These are phyloP conservation scores for Zaprionus inermis DNA, from an alignment of 1,140 invertebrate genomes.

Conservation along the genomic window DNA sequence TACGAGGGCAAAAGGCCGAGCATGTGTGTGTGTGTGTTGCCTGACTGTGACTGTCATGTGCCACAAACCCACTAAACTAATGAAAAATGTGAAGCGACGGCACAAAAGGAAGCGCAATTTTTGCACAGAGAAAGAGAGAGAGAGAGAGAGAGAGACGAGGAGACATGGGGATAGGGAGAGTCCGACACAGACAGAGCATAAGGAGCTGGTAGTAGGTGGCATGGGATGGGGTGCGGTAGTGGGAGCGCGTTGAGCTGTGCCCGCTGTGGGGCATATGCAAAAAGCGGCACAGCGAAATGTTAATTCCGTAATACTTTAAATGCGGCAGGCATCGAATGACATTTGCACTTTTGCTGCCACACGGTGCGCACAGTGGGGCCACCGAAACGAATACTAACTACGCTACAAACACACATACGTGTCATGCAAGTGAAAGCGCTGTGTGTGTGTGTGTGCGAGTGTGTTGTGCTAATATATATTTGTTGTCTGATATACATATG, in stretches of 20 bases:
- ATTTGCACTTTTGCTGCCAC: conserved; percentile 79
- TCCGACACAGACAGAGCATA: conserved; percentile 33
- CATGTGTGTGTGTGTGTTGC: conserved; percentile 42
- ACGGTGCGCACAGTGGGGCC: conserved; percentile 73
- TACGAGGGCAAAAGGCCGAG: conserved; percentile 50
- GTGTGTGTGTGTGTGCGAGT: conserved; percentile 32
- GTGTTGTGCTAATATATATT: conserved; percentile 63
- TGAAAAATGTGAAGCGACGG: conserved; percentile 82
- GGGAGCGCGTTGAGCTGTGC: conserved; percentile 21
- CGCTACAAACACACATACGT: conserved; percentile 41
- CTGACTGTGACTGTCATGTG: conserved; percentile 81
- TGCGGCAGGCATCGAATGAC: conserved; percentile 81
- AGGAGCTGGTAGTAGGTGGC: background rate
- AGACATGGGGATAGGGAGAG: background rate
- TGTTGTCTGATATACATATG: conserved; percentile 53
- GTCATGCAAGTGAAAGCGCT: conserved; percentile 70
- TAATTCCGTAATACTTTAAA: conserved; percentile 83
- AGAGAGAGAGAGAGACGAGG: background rate
- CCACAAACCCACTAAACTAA: conserved; percentile 82
- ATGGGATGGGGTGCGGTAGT: too few relatives aligned
- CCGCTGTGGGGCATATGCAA: conserved; percentile 46
- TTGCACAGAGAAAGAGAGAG: conserved; percentile 50
- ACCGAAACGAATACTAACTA: conserved; percentile 40
- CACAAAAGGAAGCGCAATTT: conserved; percentile 81
- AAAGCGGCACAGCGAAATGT: conserved; percentile 78